phyloP scores from a whole-genome alignment of 1,140 invertebrate species.

The Phenacoccus solenopsis region DNA sequence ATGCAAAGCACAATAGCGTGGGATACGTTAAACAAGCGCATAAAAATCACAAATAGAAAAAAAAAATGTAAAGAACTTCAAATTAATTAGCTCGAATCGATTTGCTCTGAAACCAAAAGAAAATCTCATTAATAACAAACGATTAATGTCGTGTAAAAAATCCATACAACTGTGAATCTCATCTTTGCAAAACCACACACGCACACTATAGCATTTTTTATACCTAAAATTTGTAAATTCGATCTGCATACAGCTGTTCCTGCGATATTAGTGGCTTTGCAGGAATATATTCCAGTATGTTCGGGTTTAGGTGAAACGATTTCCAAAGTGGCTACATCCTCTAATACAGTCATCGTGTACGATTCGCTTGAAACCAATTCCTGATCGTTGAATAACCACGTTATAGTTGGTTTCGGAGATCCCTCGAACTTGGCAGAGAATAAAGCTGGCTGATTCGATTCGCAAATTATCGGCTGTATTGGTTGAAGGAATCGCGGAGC shows the following conservation, averaged over 20 bases:
- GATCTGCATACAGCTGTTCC: constrained; percentile 66
- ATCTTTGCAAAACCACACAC: neutral
- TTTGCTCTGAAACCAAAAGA: constrained; percentile 9
- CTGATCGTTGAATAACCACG: constrained; percentile 63
- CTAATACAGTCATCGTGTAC: constrained; percentile 43
- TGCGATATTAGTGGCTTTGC: constrained; percentile 57
- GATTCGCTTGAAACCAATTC: constrained; percentile 49
- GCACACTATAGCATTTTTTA: neutral
- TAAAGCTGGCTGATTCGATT: constrained; percentile 44
- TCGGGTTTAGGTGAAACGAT: constrained; percentile 48
- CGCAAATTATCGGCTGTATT: constrained; percentile 48
- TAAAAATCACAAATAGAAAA: too few species aligned
- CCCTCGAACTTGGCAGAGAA: constrained; percentile 56
- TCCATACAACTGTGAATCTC: neutral
- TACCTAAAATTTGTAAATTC: constrained; percentile 56
- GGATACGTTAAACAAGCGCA: too few species aligned
- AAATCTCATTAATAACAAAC: constrained; percentile 12
- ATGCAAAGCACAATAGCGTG: constrained; percentile 11
- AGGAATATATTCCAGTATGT: constrained; percentile 66
- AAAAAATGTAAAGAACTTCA: neutral
- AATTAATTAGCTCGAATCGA: neutral
- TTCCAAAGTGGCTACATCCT: constrained; percentile 50
- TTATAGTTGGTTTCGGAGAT: constrained; percentile 51
- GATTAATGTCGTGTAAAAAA: neutral
- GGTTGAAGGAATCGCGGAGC: constrained; percentile 57